These are phyloP conservation scores for Dascyllus trimaculatus DNA, from an alignment of 2,113 vertebrate genomes.

Conservation along the genomic window DNA sequence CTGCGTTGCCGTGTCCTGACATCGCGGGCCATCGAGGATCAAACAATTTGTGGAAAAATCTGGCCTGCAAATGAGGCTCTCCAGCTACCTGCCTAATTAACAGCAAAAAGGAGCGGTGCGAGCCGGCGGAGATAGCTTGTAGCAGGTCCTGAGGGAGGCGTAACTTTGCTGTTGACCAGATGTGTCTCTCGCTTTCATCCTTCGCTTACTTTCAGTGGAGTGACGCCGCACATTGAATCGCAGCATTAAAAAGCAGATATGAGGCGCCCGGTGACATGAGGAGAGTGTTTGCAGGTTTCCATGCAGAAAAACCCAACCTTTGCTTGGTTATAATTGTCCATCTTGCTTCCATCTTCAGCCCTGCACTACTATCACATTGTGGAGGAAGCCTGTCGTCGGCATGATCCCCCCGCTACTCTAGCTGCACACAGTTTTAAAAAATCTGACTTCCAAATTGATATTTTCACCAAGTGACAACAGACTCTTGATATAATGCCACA, in stretches of 20 bases:
- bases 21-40: conserved; percentile 30
- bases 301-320: too few species aligned
- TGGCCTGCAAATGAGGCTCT: conserved; percentile 40
- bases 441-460: too few species aligned
- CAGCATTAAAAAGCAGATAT: conserved; percentile 28
- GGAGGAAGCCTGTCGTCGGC: too few species aligned
- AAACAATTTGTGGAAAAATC: conserved; percentile 17
- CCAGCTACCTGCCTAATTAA: conserved; percentile 52
- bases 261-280: conserved; percentile 1
- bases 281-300: too few species aligned
- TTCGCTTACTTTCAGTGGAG: conserved; percentile 3
- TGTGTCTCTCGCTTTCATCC: conserved; percentile 50
- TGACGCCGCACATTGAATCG: neutral
- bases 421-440: too few species aligned
- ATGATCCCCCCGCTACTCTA: too few species aligned
- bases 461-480: too few species aligned
- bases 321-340: too few species aligned
- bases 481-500: too few species aligned
- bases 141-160: conserved; percentile 36
- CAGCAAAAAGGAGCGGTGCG: conserved; percentile 7
- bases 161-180: conserved; percentile 49
- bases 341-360: too few species aligned
- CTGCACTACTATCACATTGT: too few species aligned
- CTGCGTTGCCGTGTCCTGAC: conserved; percentile 1
- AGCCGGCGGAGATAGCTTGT: neutral